phyloP scores from a whole-genome alignment of 2,888 invertebrate species.

The Nezara viridula region DNA sequence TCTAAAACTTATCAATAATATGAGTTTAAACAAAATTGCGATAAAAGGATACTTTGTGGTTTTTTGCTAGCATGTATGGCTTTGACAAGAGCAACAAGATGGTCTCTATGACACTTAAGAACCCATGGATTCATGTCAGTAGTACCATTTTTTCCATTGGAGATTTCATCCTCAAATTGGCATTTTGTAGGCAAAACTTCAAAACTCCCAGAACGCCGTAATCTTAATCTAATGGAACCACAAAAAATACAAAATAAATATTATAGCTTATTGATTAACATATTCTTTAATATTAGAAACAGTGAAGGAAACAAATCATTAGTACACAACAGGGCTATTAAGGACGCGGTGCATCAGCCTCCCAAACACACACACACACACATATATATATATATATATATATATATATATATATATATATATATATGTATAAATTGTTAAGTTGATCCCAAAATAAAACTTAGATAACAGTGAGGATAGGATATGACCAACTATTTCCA shows the following conservation, averaged over 20 bases:
- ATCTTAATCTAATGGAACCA: slow-evolving; percentile 61
- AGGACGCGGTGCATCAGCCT: too few relatives aligned
- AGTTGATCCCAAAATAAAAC: not conserved
- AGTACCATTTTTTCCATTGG: slow-evolving; percentile 18
- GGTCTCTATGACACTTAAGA: slow-evolving; percentile 71
- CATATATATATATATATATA: too few relatives aligned
- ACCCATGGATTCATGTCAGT: slow-evolving; percentile 72
- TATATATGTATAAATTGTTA: too few relatives aligned
- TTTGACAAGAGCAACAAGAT: slow-evolving; percentile 60
- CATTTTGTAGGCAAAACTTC: slow-evolving; percentile 62
- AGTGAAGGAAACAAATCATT: not conserved
- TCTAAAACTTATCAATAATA: not conserved
- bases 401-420: too few relatives aligned
- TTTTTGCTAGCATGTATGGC: slow-evolving; percentile 59
- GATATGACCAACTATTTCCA: too few relatives aligned
- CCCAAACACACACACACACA: too few relatives aligned
- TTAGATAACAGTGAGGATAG: not conserved
- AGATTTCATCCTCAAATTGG: slow-evolving; percentile 59
- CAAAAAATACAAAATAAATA: not conserved
- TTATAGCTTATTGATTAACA: not conserved
- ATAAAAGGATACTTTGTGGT: slow-evolving; percentile 66
- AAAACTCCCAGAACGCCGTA: slow-evolving; percentile 65
- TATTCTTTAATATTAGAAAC: not conserved
- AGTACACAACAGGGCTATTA: too few relatives aligned
- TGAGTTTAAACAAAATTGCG: not conserved